Evolutionary conservation across 1,140 invertebrate species (phyloP).

Genomic region (Cepaea nemoralis): DNA sequence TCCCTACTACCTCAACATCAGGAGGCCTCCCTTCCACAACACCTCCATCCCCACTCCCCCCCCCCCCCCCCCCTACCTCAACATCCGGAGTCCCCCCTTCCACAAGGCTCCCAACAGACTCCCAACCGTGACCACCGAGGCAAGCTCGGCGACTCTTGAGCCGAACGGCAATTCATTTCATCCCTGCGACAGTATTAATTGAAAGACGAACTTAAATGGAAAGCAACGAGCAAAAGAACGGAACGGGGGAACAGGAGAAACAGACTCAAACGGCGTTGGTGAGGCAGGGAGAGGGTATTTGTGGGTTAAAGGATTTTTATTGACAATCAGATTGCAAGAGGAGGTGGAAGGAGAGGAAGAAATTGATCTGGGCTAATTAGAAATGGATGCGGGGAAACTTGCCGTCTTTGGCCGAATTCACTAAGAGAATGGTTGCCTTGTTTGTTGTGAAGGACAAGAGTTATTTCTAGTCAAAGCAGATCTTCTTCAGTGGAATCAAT

Average conservation of each 20-base stretch:
- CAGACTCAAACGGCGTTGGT: background rate
- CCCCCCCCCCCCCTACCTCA: constrained; percentile 11
- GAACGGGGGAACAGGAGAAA: background rate
- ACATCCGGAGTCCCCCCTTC: no score
- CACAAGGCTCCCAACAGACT: background rate
- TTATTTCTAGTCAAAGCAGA: background rate
- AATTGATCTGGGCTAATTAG: constrained; percentile 16
- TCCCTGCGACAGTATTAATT: background rate
- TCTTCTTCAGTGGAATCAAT: background rate
- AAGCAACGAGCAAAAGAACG: background rate
- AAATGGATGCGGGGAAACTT: background rate
- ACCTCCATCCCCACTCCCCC: no score
- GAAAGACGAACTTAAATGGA: background rate
- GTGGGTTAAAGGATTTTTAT: background rate
- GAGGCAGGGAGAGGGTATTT: background rate
- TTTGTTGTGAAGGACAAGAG: background rate
- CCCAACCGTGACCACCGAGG: background rate
- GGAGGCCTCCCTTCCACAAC: no score
- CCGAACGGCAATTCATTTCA: background rate
- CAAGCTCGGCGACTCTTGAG: background rate
- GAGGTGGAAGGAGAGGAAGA: background rate
- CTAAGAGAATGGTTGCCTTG: background rate
- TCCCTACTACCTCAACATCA: no score
- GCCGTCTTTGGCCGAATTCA: background rate
- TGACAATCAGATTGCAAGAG: background rate